Evolutionary conservation across 2,888 invertebrate species (phyloP).

Genomic region (Listrodromus nycthemerus): DNA sequence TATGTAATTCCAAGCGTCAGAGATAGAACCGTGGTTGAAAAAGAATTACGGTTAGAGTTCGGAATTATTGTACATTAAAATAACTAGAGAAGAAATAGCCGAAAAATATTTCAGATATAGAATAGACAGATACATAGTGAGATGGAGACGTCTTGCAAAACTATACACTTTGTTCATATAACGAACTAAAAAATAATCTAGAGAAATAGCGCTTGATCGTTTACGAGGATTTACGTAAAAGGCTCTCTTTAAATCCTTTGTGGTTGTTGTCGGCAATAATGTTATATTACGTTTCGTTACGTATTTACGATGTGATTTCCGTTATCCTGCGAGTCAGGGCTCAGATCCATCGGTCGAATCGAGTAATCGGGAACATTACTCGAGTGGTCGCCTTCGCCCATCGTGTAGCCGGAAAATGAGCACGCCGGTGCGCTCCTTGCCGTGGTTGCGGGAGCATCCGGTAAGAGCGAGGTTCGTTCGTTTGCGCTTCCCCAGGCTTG

Average conservation of each 20-base stretch:
- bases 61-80: conserved; percentile 39
- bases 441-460: conserved; percentile 71
- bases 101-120: conserved; percentile 15
- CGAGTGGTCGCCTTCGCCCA: conserved; percentile 70
- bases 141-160: conserved; percentile 43
- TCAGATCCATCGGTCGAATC: conserved; percentile 69
- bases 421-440: conserved; percentile 75
- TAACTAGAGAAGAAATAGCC: conserved; percentile 18
- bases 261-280: background rate
- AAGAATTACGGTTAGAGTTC: conserved; percentile 25
- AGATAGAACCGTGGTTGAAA: conserved; percentile 3
- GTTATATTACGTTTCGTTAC: conserved; percentile 69
- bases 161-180: conserved; percentile 51
- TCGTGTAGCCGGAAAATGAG: conserved; percentile 74
- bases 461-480: conserved; percentile 81
- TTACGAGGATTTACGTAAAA: conserved; percentile 51
- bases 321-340: conserved; percentile 72
- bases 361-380: conserved; percentile 70
- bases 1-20: background rate
- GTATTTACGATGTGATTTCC: conserved; percentile 67
- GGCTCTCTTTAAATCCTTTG: conserved; percentile 9
- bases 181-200: conserved; percentile 59
- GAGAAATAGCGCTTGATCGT: conserved; percentile 22
- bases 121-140: conserved; percentile 28
- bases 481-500: conserved; percentile 87